Evolutionary conservation across 2,888 invertebrate genomes (phyloP).

Genomic region (Amitus sp.): DNA sequence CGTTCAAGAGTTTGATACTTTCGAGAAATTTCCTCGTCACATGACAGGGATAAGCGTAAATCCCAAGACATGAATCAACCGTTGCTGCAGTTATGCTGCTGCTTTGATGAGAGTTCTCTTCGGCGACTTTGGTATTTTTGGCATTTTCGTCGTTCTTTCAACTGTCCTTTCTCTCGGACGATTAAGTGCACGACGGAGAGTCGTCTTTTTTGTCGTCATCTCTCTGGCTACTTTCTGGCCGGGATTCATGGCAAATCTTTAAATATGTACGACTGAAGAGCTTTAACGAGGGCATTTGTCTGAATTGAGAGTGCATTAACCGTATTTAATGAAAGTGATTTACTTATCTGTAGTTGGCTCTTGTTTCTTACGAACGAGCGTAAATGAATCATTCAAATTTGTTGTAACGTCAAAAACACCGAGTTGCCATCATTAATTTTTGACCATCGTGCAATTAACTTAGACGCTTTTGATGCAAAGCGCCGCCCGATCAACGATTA

Average conservation of each 20-base stretch:
- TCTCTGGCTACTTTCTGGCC: neutral
- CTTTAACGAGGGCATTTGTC: conserved; percentile 1
- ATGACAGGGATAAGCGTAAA: neutral
- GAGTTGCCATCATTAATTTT: neutral
- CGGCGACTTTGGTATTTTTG: neutral
- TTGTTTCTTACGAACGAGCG: neutral
- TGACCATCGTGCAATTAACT: neutral
- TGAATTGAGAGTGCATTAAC: conserved; percentile 9
- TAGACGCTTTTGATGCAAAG: neutral
- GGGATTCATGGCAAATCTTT: neutral
- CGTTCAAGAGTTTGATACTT: conserved; percentile 9
- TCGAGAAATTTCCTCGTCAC: conserved; percentile 8
- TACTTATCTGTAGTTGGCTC: neutral
- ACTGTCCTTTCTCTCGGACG: neutral
- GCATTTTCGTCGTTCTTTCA: conserved; percentile 4
- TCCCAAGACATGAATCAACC: neutral
- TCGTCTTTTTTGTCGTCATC: neutral
- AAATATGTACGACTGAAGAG: conserved; percentile 1
- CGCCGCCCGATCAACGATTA: neutral
- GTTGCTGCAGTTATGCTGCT: neutral
- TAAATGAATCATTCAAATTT: conserved; percentile 1
- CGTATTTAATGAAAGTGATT: conserved; percentile 5
- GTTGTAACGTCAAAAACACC: neutral
- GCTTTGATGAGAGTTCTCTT: neutral
- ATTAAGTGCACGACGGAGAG: neutral